Percentiles rank a stretch among this genome's conserved stretches.
phyloP scores from a whole-genome alignment of 2,113 vertebrate genomes.

The Siniperca chuatsi region DNA sequence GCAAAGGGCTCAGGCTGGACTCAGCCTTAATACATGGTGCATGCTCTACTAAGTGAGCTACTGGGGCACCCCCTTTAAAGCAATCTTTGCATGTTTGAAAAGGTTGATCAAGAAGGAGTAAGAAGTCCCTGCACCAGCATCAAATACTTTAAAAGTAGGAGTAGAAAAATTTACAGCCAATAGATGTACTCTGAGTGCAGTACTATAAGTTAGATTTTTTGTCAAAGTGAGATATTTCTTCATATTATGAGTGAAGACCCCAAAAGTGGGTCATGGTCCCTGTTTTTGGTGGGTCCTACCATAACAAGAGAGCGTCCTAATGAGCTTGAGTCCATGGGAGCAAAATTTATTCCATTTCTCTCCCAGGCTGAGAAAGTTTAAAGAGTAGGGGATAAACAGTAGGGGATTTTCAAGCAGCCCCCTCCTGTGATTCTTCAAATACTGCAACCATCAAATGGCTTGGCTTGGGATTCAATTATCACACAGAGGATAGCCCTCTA shows the following conservation, averaged over 20 bases:
- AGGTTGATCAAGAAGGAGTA: neutral
- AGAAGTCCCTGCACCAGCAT: neutral
- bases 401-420: slow-evolving; percentile 73
- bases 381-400: slow-evolving; percentile 67
- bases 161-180: neutral
- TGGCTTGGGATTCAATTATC: slow-evolving; percentile 71
- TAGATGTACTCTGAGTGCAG: neutral
- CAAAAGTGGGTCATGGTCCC: slow-evolving; percentile 70
- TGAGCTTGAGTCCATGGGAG: slow-evolving; percentile 64
- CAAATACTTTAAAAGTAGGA: neutral
- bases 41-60: too few species aligned
- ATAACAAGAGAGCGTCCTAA: slow-evolving; percentile 69
- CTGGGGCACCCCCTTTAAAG: neutral
- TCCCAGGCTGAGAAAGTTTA: slow-evolving; percentile 74
- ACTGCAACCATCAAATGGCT: slow-evolving; percentile 70
- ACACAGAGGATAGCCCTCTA: slow-evolving; percentile 63
- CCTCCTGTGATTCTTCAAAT: slow-evolving; percentile 79
- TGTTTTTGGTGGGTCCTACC: slow-evolving; percentile 59
- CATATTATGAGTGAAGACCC: slow-evolving; percentile 27
- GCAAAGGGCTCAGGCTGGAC: too few species aligned
- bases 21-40: too few species aligned
- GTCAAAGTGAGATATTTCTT: slow-evolving; percentile 46
- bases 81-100: neutral
- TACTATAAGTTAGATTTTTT: slow-evolving; percentile 12
- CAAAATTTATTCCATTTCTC: slow-evolving; percentile 73